Conservation (phyloP, 1,140 invertebrate species). For the Dreissena polymorpha region DNA sequence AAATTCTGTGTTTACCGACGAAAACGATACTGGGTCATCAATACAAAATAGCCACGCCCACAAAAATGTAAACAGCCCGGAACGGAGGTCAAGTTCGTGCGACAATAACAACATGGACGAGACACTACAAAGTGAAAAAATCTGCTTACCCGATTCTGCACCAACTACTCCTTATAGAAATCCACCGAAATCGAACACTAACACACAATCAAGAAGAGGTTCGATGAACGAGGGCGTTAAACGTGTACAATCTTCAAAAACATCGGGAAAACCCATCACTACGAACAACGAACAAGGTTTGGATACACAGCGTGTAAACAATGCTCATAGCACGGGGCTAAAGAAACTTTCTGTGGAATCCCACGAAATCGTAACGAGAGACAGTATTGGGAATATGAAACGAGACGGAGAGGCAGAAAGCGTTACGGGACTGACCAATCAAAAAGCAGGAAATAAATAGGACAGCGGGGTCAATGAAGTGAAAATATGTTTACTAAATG, state of each 20-base stretch:
- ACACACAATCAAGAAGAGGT: background rate
- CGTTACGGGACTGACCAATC: background rate
- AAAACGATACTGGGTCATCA: background rate
- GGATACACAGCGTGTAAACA: background rate
- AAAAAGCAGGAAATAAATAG: background rate
- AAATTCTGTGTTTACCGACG: background rate
- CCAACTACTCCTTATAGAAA: background rate
- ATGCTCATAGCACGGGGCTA: background rate
- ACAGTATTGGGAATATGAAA: background rate
- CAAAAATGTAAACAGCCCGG: background rate
- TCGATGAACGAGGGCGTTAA: background rate
- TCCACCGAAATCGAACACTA: background rate
- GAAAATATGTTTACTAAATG: slow-evolving; percentile 28
- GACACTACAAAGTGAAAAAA: background rate
- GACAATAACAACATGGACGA: background rate
- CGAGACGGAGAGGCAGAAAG: background rate
- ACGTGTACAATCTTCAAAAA: background rate
- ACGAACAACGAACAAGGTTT: background rate
- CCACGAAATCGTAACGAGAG: background rate
- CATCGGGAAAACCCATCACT: background rate
- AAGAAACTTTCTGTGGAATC: background rate
- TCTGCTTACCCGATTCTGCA: background rate
- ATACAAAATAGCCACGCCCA: background rate
- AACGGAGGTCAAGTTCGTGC: background rate
- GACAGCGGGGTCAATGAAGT: slow-evolving; percentile 25